Percentiles rank a stretch among this genome's conserved stretches.
These are phyloP conservation scores for Lithophane leautieri DNA, from an alignment of 2,888 invertebrate species.

Conservation along the genomic window DNA sequence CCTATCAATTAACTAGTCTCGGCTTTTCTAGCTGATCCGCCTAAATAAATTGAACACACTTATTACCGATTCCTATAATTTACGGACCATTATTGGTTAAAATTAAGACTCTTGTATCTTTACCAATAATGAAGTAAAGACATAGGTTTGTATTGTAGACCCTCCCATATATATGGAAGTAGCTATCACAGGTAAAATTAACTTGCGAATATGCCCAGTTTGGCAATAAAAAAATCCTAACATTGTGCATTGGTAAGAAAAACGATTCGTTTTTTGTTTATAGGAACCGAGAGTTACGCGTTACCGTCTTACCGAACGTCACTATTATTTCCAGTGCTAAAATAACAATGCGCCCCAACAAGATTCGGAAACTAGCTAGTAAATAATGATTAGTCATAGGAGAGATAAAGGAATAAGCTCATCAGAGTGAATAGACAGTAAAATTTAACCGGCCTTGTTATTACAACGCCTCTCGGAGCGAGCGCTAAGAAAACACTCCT, in stretches of 20 bases:
- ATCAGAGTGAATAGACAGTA: constrained; percentile 88
- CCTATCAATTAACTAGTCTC: constrained; percentile 82
- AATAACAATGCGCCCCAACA: constrained; percentile 80
- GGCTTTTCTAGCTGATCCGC: constrained; percentile 80
- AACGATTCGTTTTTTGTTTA: too few species aligned
- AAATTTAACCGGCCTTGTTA: constrained; percentile 83
- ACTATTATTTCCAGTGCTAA: constrained; percentile 78
- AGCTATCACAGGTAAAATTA: too few species aligned
- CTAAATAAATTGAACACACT: constrained; percentile 84
- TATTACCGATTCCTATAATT: too few species aligned
- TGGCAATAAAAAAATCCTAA: too few species aligned
- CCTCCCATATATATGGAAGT: too few species aligned
- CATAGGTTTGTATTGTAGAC: too few species aligned
- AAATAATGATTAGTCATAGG: constrained; percentile 86
- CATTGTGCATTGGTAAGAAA: too few species aligned
- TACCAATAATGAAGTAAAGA: too few species aligned
- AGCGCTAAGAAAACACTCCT: constrained; percentile 88
- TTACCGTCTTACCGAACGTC: constrained; percentile 28
- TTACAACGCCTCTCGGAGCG: constrained; percentile 77
- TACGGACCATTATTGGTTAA: too few species aligned
- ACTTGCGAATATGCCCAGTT: too few species aligned
- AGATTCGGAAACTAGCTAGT: constrained; percentile 70
- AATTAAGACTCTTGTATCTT: too few species aligned
- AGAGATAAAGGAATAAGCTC: constrained; percentile 85
- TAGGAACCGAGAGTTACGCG: too few species aligned